Evolutionary conservation across 2,888 invertebrate species (phyloP), one percentile per base, ranked within the genome.

Genomic region (Chymomyza amoena): DNA sequence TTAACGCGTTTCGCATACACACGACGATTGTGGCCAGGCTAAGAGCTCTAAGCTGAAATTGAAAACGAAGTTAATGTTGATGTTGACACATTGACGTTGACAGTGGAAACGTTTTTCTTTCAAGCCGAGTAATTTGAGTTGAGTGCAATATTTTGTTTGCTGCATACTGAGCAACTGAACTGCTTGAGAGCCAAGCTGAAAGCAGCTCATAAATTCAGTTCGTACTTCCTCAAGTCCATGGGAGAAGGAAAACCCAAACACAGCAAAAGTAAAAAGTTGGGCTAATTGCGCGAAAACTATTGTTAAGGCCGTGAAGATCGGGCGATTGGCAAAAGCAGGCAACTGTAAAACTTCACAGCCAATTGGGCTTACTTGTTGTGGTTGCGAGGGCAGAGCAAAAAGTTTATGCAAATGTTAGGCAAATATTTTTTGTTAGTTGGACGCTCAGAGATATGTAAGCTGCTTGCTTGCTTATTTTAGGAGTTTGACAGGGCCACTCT

Each of bases 81-180:
- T 72, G 70, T 68, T 65, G 28, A 56, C 62, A 73, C 64, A 70
- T 79, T 20, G 68, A 73, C 73, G 71, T 68, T 77, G 79, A 77
- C 77, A 69, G 73, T 72, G 75, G 68, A 70, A 73, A 77, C 64
- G 56, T 77, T 70, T 69, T 72, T 68, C 73, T 73, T 72, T 68
- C 67, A 74, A 70, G 77, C 69, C 65, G 63, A 67, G 59, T 45
- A 69, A 62, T n/a, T 66, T 65, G 61, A 10, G 10, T 45, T 45
- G 39, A 45, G 39, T 45, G 39, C 13, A 13, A 45, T 13, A 36
- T 36, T 36, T 36, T 36, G 36, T 36, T 9, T 36, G 25, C 9
- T 36, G 36, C 36, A 36, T 25, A 36, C 36, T 36, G 6, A 9
- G 36, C 9, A 36, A 13, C 39, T 45, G 13, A 45, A 45, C 39